Percentiles rank a stretch among this genome's conserved stretches.
phyloP scores from a whole-genome alignment of 2,888 invertebrate species.

The Tupiocoris notatus region DNA sequence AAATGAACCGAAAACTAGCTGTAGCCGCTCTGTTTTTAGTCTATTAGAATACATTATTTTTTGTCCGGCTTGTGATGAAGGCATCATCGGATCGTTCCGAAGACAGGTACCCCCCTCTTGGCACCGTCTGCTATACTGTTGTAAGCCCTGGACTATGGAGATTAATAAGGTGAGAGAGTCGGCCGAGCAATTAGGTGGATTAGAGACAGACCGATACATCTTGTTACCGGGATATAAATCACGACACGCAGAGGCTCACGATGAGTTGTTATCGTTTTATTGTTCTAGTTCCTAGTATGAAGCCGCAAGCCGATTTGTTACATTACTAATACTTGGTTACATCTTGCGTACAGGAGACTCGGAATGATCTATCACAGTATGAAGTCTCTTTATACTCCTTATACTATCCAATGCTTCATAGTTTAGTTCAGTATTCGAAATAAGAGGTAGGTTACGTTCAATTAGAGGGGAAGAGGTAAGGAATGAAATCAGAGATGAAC shows the following conservation, averaged over 20 bases:
- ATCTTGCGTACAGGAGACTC: too few species aligned
- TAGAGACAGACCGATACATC: conserved; percentile 31
- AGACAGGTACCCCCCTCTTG: conserved; percentile 10
- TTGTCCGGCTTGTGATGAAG: conserved; percentile 24
- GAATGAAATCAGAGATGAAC: too few species aligned
- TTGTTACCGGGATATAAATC: conserved; percentile 16
- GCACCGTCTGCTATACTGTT: background rate
- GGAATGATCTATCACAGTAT: too few species aligned
- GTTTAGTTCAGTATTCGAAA: too few species aligned
- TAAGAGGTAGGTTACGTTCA: too few species aligned
- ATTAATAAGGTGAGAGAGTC: conserved; percentile 35
- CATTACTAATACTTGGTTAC: background rate
- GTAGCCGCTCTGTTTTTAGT: conserved; percentile 17
- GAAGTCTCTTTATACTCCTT: too few species aligned
- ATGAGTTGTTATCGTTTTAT: background rate
- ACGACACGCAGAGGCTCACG: too few species aligned
- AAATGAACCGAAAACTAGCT: background rate
- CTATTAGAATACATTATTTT: conserved; percentile 7
- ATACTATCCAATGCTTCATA: too few species aligned
- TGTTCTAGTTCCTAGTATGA: background rate
- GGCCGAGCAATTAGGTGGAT: conserved; percentile 30
- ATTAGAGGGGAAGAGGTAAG: too few species aligned
- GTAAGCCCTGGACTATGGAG: background rate
- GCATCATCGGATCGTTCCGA: conserved; percentile 10
- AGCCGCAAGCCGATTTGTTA: background rate